A percentile compares a stretch with the other conserved stretches of the same genome.
phyloP scores from a whole-genome alignment of 1,140 invertebrate genomes.

The Eulimnadia texana region DNA sequence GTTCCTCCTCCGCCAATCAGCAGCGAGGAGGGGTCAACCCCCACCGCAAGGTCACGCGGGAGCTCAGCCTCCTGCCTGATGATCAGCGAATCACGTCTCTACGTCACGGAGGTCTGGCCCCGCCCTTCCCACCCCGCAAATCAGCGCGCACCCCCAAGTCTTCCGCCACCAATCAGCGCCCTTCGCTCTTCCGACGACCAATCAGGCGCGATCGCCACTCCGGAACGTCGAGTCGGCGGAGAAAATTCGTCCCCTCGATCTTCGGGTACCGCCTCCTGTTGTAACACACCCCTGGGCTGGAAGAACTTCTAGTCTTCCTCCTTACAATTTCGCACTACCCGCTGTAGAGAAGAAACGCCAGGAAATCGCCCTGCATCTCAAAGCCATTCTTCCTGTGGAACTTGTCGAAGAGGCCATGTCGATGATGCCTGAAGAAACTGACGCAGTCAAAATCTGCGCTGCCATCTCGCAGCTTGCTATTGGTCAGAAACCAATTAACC shows the following conservation, averaged over 20 bases:
- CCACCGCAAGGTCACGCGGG: neutral
- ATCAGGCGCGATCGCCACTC: too few species aligned
- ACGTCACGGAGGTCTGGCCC: neutral
- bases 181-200: conserved; percentile 32
- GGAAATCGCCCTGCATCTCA: conserved; percentile 65
- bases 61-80: neutral
- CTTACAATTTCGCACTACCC: conserved; percentile 9
- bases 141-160: conserved; percentile 37
- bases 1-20: neutral
- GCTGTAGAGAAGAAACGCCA: conserved; percentile 43
- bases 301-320: conserved; percentile 8
- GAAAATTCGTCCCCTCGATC: conserved; percentile 6
- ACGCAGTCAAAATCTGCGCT: conserved; percentile 75
- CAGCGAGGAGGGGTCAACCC: neutral
- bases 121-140: conserved; percentile 11
- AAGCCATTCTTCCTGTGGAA: conserved; percentile 72
- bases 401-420: conserved; percentile 72
- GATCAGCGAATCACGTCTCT: neutral
- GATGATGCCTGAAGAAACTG: conserved; percentile 67
- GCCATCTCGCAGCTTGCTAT: conserved; percentile 43
- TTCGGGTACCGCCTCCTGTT: neutral
- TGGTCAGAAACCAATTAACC: neutral
- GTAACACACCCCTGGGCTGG: neutral
- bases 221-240: too few species aligned
- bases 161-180: conserved; percentile 66